A percentile compares a stretch with the other conserved stretches of the same genome.
These are phyloP conservation scores for Rhabdornis inornatus DNA, from an alignment of 2,113 vertebrate species.

Conservation along the genomic window DNA sequence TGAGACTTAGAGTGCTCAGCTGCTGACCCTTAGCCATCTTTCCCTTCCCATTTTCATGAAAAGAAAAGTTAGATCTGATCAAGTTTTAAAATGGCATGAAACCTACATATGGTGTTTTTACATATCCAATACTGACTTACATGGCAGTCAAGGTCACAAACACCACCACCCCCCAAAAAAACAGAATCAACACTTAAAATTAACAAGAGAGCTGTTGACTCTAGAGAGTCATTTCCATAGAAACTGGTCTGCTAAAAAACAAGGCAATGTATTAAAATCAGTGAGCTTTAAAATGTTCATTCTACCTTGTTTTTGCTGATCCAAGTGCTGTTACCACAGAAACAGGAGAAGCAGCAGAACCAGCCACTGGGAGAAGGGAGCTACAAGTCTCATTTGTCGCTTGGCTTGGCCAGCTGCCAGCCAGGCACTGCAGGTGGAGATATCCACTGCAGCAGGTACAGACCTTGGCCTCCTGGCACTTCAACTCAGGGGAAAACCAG, in stretches of 20 bases:
- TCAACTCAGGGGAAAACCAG: background rate
- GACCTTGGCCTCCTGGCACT: background rate
- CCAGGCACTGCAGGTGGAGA: background rate
- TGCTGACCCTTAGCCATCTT: background rate
- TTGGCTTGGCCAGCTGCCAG: background rate
- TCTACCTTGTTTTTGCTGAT: slow-evolving; percentile 41
- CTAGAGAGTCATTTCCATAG: slow-evolving; percentile 43
- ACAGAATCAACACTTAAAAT: background rate
- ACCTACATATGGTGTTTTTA: background rate
- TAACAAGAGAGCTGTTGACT: background rate
- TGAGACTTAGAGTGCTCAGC: background rate
- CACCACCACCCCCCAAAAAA: background rate
- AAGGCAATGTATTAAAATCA: slow-evolving; percentile 26
- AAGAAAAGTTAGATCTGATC: slow-evolving; percentile 12
- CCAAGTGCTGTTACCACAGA: slow-evolving; percentile 58
- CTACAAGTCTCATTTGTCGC: background rate
- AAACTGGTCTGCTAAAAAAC: slow-evolving; percentile 42
- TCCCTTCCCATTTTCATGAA: background rate
- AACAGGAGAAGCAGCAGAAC: slow-evolving; percentile 1
- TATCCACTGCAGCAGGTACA: background rate
- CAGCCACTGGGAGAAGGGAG: background rate
- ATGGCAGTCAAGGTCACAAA: background rate
- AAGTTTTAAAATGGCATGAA: background rate
- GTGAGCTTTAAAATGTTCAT: slow-evolving; percentile 7
- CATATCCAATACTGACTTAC: background rate